A percentile compares a stretch with the other conserved stretches of the same genome.
phyloP scores from a whole-genome alignment of 2,113 vertebrate genomes.

The Halcyon malimbica region DNA sequence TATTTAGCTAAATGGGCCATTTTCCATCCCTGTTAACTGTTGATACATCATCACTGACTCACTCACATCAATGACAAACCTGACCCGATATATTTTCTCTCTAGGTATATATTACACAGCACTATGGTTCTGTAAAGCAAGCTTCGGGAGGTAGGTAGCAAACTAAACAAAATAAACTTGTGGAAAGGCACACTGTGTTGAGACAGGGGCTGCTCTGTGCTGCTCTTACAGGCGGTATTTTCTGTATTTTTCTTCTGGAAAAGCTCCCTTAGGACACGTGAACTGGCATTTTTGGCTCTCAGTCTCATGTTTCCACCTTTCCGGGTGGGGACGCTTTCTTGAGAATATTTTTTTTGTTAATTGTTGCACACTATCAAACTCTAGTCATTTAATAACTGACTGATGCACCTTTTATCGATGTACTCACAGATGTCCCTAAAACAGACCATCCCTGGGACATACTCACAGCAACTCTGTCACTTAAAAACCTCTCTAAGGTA shows the following conservation, averaged over 20 bases:
- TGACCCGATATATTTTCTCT: neutral
- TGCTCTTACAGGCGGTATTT: neutral
- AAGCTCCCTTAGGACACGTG: neutral
- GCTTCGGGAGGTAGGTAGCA: slow-evolving; percentile 1
- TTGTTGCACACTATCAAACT: neutral
- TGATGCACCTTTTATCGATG: neutral
- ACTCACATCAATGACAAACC: neutral
- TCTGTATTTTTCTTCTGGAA: neutral
- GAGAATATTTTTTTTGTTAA: slow-evolving; percentile 10
- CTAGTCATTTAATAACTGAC: neutral
- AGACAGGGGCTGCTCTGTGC: slow-evolving; percentile 22
- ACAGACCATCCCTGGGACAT: neutral
- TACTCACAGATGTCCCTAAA: neutral
- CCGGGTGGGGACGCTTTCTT: neutral
- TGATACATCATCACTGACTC: neutral
- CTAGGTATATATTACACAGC: neutral
- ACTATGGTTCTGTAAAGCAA: neutral
- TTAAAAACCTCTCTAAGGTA: neutral
- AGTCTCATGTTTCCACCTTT: neutral
- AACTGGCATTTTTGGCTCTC: neutral
- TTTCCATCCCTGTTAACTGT: neutral
- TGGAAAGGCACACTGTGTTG: neutral
- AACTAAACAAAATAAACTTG: slow-evolving; percentile 41
- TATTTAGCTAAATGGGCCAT: slow-evolving; percentile 13
- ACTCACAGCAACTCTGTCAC: neutral